Evolutionary conservation across 1,140 invertebrate genomes (phyloP), one percentile per base, ranked within the genome.

Genomic region (Drosophila melanica): DNA sequence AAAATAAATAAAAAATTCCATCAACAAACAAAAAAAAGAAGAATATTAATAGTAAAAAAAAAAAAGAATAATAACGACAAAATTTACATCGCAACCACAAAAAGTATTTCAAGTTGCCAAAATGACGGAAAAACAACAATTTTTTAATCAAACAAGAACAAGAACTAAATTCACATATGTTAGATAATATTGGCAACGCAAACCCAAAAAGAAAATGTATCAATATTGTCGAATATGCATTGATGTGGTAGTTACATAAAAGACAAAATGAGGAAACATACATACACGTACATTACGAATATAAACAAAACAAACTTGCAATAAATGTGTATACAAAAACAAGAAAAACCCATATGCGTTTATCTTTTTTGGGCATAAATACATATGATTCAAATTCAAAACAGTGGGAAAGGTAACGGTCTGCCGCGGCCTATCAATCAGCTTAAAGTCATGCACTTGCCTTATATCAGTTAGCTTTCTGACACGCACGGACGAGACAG

Each of bases 321-420:
- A 87, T 87, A 87, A 87, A 87, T 87, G 82, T 87, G 82, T 87
- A 87, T 87, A 87, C 82, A 84, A 84, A 87, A 81, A 81, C 66
- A 45, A 30, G 45, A 63, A 58, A 47, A 41, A 30, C 10, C 8
- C 10, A 5, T 10, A 3, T 18, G 3, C 8, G 1, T 44, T 47
- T 42, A 11, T 47, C 16, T n/a, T 16, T 27, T 27, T 44, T 18
- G 12, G 18, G 4, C 30, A 3, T 1, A 11, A 14, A 20, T 54
- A 45, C 39, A 27, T 6, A 48, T 12, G 9, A 9, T 35, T 20
- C 11, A 14, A 50, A 53, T 67, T 72, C 14, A 59, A 67, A 72
- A 67, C 42, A 72, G 30, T 45, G 69, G 69, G 35, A 48, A 14
- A 8, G 1, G 4, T 37, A 62, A 27, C 47, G 10, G 5, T 4